Conservation (phyloP, 2,888 invertebrate species). For the Hedychridium roseum region DNA sequence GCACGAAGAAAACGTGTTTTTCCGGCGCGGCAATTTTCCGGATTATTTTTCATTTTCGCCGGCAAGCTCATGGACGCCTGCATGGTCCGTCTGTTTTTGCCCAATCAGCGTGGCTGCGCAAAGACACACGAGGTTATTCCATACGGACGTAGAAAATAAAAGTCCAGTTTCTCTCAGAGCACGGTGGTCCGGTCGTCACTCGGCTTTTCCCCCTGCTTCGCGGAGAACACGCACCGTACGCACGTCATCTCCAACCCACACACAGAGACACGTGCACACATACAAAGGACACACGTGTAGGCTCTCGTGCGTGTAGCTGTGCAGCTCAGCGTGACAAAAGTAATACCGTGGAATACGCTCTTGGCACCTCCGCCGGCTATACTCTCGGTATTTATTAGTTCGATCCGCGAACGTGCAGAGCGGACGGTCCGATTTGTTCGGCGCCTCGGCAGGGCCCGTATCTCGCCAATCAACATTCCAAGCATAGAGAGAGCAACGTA, state of each 20-base stretch:
- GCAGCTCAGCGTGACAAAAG: slow-evolving; percentile 34
- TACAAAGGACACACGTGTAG: too few species aligned
- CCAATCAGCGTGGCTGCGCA: too few species aligned
- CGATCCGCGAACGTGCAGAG: slow-evolving; percentile 19
- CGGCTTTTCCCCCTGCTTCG: slow-evolving; percentile 21
- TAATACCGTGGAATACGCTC: slow-evolving; percentile 21
- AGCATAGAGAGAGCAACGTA: slow-evolving; percentile 44
- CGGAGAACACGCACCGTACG: slow-evolving; percentile 3
- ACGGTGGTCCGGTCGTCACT: slow-evolving; percentile 42
- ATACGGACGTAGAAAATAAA: slow-evolving; percentile 18
- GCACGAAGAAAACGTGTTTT: too few species aligned
- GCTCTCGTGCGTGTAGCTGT: slow-evolving; percentile 8
- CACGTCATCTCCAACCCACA: too few species aligned
- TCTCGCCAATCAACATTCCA: slow-evolving; percentile 57
- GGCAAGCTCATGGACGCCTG: too few species aligned
- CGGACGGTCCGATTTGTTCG: slow-evolving; percentile 36
- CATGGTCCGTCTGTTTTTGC: too few species aligned
- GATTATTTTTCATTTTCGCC: too few species aligned
- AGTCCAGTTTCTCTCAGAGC: slow-evolving; percentile 34
- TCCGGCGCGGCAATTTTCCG: too few species aligned
- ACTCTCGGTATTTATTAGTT: slow-evolving; percentile 46
- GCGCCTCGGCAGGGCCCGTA: slow-evolving; percentile 31
- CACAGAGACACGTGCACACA: too few species aligned
- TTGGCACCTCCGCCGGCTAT: slow-evolving; percentile 27
- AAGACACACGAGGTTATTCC: neutral